Evolutionary conservation across 2,113 vertebrate species (phyloP), one percentile per base, ranked within the genome.

Genomic region (Trinectes maculatus): DNA sequence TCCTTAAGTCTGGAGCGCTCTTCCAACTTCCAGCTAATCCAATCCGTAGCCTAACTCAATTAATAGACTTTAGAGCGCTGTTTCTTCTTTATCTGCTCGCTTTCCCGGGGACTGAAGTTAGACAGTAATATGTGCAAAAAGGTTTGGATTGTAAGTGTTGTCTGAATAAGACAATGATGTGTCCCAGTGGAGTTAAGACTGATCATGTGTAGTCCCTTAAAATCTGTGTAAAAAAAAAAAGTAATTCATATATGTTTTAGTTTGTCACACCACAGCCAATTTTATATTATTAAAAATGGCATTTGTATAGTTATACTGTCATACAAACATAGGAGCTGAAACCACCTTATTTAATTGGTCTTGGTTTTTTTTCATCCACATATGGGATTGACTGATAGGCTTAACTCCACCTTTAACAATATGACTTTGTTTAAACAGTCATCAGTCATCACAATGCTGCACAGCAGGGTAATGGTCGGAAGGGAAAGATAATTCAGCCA

Each of bases 51-150:
- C 77, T 80, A 80, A 79, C 85, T 86, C 86, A 89, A 91, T 91
- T 89, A 91, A 89, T 83, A 84, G 82, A 83, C 84, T 85, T 85
- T 87, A 89, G 89, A 89, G 80, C 71, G 74, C 66, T 67, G 79
- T 85, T 84, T 89, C 74, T 79, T 84, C 84, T 87, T 87, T 89
- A 91, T 91, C 87, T 86, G 44, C 58, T 71, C 77, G 62, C 67
- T 84, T 80, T 83, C 69, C 44, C 24, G 71, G 67, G 80, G 82
- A 84, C 71, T 79, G 70, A 83, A 84, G 71, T 57, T 82, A 58
- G 47, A 25, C 76, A 79, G 74, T 79, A 82, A 82, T 80, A 75
- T 78, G 74, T 57, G 83, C 55, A 71, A 84, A 89, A 83, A 80
- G 76, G 83, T 73, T 84, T 44, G 69, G 52, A 68, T 80, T 80